These are phyloP conservation scores for Ephydatia muelleri DNA, from an alignment of 37 sponge, comb jelly and placozoan species.

Conservation along the genomic window DNA sequence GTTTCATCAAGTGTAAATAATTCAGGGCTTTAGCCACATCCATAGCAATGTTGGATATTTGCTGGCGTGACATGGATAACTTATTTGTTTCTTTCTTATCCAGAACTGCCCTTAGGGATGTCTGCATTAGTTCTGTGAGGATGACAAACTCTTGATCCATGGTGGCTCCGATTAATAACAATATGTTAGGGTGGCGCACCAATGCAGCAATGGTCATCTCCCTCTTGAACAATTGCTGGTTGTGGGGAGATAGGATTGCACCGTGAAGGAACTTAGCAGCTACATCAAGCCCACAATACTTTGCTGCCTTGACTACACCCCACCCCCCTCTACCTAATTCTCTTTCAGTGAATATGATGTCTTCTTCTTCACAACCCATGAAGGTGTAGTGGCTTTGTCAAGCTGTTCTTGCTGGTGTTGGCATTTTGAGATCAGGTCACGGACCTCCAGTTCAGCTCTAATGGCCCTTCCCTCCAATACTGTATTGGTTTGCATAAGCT, in stretches of 20 bases:
- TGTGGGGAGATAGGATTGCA: slow-evolving; percentile 42
- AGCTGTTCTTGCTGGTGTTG: no score
- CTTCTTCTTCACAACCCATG: slow-evolving; percentile 49
- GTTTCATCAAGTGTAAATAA: slow-evolving; percentile 57
- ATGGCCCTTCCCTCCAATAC: no score
- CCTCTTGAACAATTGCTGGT: slow-evolving; percentile 40
- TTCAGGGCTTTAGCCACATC: slow-evolving; percentile 57
- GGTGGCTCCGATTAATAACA: slow-evolving; percentile 67
- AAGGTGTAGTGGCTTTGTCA: no score
- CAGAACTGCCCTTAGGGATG: slow-evolving; percentile 36
- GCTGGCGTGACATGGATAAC: neutral
- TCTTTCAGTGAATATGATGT: slow-evolving; percentile 28
- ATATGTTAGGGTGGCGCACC: slow-evolving; percentile 63
- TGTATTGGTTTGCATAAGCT: no score
- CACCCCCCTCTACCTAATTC: slow-evolving; percentile 69
- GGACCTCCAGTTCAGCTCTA: no score
- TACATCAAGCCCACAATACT: slow-evolving; percentile 45
- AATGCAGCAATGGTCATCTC: slow-evolving; percentile 75
- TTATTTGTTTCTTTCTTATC: slow-evolving; percentile 2
- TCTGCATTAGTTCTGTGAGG: slow-evolving; percentile 65
- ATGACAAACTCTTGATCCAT: slow-evolving; percentile 30
- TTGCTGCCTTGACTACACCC: slow-evolving; percentile 54
- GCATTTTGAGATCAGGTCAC: no score
- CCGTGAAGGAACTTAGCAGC: slow-evolving; percentile 71
- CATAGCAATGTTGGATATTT: slow-evolving; percentile 12